Percentiles rank a stretch among this genome's conserved stretches.
Conservation (phyloP, 2,113 vertebrate genomes). For the Carettochelys insculpta region DNA sequence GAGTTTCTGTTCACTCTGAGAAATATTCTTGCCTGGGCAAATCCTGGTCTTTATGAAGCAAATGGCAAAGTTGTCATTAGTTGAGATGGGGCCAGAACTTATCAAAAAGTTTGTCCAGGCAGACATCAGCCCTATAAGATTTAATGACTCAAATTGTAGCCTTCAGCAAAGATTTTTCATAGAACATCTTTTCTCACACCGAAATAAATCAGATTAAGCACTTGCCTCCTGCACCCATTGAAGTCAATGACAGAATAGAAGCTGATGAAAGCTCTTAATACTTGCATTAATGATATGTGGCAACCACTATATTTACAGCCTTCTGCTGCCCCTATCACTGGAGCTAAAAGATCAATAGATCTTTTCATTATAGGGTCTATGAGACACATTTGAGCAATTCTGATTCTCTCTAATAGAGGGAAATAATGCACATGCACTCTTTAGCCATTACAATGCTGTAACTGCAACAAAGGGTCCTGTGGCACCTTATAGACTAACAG, state of each 20-base stretch:
- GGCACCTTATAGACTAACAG: too few relatives aligned
- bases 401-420: background rate
- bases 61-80: background rate
- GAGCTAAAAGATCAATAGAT: background rate
- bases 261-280: background rate
- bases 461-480: too few relatives aligned
- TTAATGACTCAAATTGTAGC: background rate
- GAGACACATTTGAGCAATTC: background rate
- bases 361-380: background rate
- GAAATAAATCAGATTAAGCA: background rate
- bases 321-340: background rate
- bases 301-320: background rate
- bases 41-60: background rate
- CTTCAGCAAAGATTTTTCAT: background rate
- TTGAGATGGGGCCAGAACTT: fast-evolving
- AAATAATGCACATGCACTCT: background rate
- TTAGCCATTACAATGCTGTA: background rate
- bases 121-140: background rate
- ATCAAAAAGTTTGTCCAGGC: background rate
- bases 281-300: background rate
- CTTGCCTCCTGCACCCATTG: background rate
- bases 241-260: background rate
- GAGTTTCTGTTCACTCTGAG: fast-evolving
- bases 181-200: background rate
- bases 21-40: fast-evolving